Conservation (phyloP, 2,797 vertebrate species). For the Channa striata region DNA sequence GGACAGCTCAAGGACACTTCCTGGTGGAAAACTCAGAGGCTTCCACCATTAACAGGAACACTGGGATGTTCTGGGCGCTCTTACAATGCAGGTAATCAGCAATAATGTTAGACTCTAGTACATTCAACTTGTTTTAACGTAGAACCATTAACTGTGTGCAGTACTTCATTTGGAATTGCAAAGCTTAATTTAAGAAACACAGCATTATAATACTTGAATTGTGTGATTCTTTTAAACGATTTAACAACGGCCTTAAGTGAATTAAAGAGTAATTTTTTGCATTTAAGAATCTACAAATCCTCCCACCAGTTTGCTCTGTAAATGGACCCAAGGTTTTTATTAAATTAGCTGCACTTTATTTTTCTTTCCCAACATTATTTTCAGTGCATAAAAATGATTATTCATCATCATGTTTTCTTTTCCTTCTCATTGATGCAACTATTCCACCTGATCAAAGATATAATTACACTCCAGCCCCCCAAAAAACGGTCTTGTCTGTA, state of each 20-base stretch:
- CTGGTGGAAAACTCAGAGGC: constrained; percentile 87
- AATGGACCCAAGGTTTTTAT: constrained; percentile 9
- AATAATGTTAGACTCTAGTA: neutral
- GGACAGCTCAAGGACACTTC: constrained; percentile 88
- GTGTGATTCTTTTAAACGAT: constrained; percentile 1
- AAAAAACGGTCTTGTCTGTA: neutral
- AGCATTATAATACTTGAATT: constrained; percentile 9
- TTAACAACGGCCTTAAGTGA: neutral
- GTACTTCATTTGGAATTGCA: neutral
- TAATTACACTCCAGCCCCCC: constrained; percentile 8
- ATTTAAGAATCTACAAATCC: constrained; percentile 14
- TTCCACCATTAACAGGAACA: constrained; percentile 87
- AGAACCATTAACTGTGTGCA: neutral
- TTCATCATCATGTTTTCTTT: constrained; percentile 17
- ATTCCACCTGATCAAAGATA: constrained; percentile 34
- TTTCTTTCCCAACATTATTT: neutral
- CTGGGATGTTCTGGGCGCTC: constrained; percentile 87
- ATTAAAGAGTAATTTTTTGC: constrained; percentile 7
- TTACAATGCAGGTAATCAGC: constrained; percentile 86
- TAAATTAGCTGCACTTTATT: neutral
- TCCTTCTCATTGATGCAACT: constrained; percentile 28
- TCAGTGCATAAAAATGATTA: constrained; percentile 4
- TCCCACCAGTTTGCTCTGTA: neutral
- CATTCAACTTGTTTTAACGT: neutral
- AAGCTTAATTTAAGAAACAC: constrained; percentile 5